These are phyloP conservation scores for Tapera naevia DNA, from an alignment of 2,797 vertebrate genomes.

Conservation along the genomic window DNA sequence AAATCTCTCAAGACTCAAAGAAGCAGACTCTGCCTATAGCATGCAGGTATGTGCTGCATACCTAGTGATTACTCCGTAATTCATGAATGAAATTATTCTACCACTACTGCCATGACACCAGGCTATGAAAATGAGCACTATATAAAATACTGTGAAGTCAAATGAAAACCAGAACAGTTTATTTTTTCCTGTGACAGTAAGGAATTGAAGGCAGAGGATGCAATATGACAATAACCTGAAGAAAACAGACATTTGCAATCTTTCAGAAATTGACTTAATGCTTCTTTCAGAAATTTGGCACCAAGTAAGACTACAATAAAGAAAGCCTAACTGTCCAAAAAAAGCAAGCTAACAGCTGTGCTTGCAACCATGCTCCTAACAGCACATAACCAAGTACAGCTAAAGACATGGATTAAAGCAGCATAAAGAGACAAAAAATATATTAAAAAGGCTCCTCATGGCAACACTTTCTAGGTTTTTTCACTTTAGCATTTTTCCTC, in stretches of 20 bases:
- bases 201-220: neutral
- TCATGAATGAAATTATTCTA: neutral
- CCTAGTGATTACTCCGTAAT: neutral
- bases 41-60: neutral
- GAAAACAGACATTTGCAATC: neutral
- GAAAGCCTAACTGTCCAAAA: neutral
- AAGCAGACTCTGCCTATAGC: neutral
- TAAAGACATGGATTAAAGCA: neutral
- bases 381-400: neutral
- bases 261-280: neutral
- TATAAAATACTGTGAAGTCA: neutral
- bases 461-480: neutral
- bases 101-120: neutral
- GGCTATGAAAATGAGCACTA: neutral
- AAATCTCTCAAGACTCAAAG: neutral
- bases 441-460: neutral
- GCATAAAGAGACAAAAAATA: neutral
- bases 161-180: neutral
- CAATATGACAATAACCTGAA: neutral
- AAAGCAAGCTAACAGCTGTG: neutral
- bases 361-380: neutral
- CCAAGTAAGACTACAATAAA: neutral
- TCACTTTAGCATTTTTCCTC: neutral
- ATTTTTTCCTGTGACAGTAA: neutral
- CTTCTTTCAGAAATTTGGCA: neutral